phyloP scores from a whole-genome alignment of 1,140 invertebrate species.

The Cryptotermes secundus region DNA sequence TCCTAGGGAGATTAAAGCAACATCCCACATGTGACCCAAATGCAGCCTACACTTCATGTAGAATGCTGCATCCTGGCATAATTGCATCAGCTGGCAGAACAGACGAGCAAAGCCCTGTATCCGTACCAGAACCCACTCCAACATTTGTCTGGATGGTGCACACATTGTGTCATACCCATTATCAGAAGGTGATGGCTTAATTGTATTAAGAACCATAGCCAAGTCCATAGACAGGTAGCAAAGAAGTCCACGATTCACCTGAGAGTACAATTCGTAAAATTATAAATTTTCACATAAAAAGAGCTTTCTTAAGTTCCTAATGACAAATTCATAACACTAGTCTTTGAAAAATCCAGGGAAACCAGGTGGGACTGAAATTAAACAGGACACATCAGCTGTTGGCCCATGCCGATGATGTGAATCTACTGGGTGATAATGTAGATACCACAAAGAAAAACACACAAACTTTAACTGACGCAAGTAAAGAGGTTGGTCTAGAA shows the following conservation, averaged over 20 bases:
- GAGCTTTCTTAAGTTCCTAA: too few species aligned
- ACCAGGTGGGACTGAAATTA: too few species aligned
- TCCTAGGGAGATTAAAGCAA: slow-evolving; percentile 56
- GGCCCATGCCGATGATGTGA: too few species aligned
- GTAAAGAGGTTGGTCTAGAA: too few species aligned
- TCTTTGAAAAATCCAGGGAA: too few species aligned
- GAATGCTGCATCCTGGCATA: slow-evolving; percentile 49
- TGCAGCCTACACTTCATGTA: slow-evolving; percentile 55
- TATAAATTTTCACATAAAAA: not conserved
- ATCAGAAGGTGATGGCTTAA: slow-evolving; percentile 43
- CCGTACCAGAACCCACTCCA: slow-evolving; percentile 57
- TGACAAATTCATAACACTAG: too few species aligned
- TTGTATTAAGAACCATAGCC: not conserved
- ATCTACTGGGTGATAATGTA: too few species aligned
- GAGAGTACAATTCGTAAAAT: slow-evolving; percentile 47
- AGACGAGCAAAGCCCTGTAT: slow-evolving; percentile 58
- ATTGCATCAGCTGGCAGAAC: slow-evolving; percentile 53
- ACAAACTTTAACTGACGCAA: too few species aligned
- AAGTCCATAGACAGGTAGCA: not conserved
- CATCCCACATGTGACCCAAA: slow-evolving; percentile 56
- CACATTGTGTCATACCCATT: slow-evolving; percentile 42
- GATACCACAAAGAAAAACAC: too few species aligned
- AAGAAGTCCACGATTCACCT: not conserved
- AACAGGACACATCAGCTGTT: too few species aligned
- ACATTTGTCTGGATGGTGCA: slow-evolving; percentile 58